A percentile compares a stretch with the other conserved stretches of the same genome.
These are phyloP conservation scores for Acanthochromis polyacanthus DNA, from an alignment of 2,113 vertebrate species.

Conservation along the genomic window DNA sequence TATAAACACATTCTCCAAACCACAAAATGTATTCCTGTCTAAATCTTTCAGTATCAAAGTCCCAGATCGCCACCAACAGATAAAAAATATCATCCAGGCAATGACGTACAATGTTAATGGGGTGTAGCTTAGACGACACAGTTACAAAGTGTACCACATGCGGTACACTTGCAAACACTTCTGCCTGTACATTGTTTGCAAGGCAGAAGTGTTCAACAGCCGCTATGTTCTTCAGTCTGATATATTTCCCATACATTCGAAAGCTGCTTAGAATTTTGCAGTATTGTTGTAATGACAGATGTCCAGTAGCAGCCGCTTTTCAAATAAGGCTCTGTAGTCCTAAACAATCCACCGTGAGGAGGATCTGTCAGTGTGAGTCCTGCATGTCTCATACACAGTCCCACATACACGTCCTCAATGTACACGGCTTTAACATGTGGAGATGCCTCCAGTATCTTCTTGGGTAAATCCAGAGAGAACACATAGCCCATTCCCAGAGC, in stretches of 20 bases:
- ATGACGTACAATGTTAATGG: not conserved
- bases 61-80: not conserved
- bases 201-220: conserved; percentile 7
- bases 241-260: conserved; percentile 39
- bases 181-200: too few species aligned
- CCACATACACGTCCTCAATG: conserved; percentile 72
- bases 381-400: conserved; percentile 60
- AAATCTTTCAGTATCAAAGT: not conserved
- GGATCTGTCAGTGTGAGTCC: conserved; percentile 45
- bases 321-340: rapidly evolving
- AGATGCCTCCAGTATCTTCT: conserved; percentile 48
- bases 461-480: conserved; percentile 68
- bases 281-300: conserved; percentile 40
- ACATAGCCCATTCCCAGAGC: conserved; percentile 57
- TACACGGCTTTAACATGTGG: conserved; percentile 49
- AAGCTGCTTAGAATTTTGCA: conserved; percentile 29
- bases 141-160: too few species aligned
- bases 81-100: not conserved
- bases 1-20: too few species aligned
- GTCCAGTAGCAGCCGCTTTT: conserved; percentile 34
- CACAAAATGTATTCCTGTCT: not conserved
- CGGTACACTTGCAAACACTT: too few species aligned
- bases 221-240: not conserved
- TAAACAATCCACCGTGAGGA: conserved; percentile 36
- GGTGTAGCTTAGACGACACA: not conserved